These are phyloP conservation scores for Periophthalmus modestus DNA, from an alignment of 2,113 vertebrate genomes.

Conservation along the genomic window DNA sequence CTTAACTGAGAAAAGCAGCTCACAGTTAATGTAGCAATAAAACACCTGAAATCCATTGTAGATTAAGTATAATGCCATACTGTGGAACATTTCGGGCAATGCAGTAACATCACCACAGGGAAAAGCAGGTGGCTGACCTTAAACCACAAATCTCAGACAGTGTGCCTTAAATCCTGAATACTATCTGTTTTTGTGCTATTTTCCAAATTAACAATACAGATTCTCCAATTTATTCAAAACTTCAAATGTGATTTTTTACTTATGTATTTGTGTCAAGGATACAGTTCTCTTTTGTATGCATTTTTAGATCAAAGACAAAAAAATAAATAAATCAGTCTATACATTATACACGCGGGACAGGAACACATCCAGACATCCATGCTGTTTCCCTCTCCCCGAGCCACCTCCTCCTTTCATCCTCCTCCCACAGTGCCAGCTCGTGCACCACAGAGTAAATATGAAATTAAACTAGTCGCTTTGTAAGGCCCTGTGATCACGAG, in stretches of 20 bases:
- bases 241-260: neutral
- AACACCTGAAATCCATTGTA: too few species aligned
- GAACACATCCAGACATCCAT: slow-evolving; percentile 26
- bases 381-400: slow-evolving; percentile 22
- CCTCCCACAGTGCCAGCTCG: slow-evolving; percentile 18
- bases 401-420: slow-evolving; percentile 50
- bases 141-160: too few species aligned
- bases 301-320: slow-evolving; percentile 76
- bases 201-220: neutral
- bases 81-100: too few species aligned
- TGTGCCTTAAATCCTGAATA: too few species aligned
- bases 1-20: too few species aligned
- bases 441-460: slow-evolving; percentile 27
- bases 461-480: slow-evolving; percentile 49
- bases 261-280: neutral
- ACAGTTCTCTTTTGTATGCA: slow-evolving; percentile 27
- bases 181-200: too few species aligned
- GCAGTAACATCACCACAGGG: too few species aligned
- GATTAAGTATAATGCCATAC: too few species aligned
- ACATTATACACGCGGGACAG: slow-evolving; percentile 51
- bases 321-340: slow-evolving; percentile 44
- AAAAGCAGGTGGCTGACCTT: too few species aligned
- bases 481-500: slow-evolving; percentile 28
- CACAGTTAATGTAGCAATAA: too few species aligned
- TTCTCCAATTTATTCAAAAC: neutral